Evolutionary conservation across 2,113 vertebrate species (phyloP), one percentile per base, ranked within the genome.

Genomic region (Tragelaphus scriptus): DNA sequence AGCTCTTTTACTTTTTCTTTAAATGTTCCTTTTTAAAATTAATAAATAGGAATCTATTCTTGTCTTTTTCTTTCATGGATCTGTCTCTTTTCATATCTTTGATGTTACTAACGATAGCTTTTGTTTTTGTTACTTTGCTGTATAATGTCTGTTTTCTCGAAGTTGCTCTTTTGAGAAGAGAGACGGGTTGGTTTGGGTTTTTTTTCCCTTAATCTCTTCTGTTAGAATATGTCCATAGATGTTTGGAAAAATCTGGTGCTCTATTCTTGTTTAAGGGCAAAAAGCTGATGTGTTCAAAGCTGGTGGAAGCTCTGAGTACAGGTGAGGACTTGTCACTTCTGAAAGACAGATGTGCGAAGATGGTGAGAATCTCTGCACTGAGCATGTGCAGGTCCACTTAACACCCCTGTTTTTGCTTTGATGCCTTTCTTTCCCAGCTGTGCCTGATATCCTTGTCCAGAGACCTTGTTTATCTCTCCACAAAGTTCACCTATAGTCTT

Each of bases 41-140:
- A 94, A 82, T 25, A 71, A 68, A 77, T 49, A 88, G 14, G 53
- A 40, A 95, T 92, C 36, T 84, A 12, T 63, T 91, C 90, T 71
- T 85, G 8, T 47, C 85, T 82, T 81, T 92, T 59, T 80, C 51
- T 93, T 95, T 85, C 53, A n/a, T 53, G 36, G 11, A 49, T 85
- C 25, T 36, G 17, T 82, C 44, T 63, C 51, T 92, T 85, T 65
- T 61, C 44, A 30, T 59, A 55, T 77, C 44, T 68, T 92, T 77
- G 36, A 36, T 89, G 40, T 89, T 44, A 51, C 32, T 36, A 14
- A 26, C 80, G 26, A 77, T 49, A 65, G 32, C 40, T 75, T 85
- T 95, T 85, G 7, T 75, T 93, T 97, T 96, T 89, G 8, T 86
- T 87, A 95, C 44, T 91, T 85, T 32, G 91, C 55, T 86, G 9